phyloP scores from a whole-genome alignment of 2,113 vertebrate genomes.

The Anhinga anhinga region DNA sequence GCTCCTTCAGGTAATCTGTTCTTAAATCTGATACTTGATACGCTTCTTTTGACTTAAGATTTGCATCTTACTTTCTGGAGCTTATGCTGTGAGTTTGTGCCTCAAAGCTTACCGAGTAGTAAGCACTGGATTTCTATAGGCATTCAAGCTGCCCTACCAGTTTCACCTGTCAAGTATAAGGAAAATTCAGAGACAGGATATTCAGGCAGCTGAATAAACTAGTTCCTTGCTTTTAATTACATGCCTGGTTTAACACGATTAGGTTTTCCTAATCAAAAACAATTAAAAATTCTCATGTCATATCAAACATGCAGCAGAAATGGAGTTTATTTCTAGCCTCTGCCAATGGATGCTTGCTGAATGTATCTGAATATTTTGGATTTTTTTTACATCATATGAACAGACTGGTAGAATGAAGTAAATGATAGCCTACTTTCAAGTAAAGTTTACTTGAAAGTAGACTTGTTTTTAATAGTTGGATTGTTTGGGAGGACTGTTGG shows the following conservation, averaged over 20 bases:
- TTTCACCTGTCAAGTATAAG: constrained; percentile 15
- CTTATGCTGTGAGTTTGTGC: background rate
- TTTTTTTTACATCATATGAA: background rate
- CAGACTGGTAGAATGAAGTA: background rate
- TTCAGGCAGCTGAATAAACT: background rate
- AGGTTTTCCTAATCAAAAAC: background rate
- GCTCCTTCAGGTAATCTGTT: background rate
- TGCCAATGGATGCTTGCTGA: background rate
- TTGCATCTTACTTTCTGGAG: background rate
- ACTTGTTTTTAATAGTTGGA: background rate
- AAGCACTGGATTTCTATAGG: background rate
- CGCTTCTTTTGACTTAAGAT: background rate
- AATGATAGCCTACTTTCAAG: background rate
- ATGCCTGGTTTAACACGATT: background rate
- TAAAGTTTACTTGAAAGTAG: background rate
- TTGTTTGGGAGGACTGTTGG: background rate
- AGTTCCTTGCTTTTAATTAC: constrained; percentile 14
- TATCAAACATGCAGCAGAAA: background rate
- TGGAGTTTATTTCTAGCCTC: background rate
- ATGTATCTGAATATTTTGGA: background rate
- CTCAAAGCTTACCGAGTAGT: background rate
- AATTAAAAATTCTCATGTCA: background rate
- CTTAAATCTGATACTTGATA: background rate
- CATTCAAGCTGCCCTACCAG: constrained; percentile 9
- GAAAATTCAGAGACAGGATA: background rate